These are phyloP conservation scores for Aelia acuminata DNA, from an alignment of 2,888 invertebrate species.

Conservation along the genomic window DNA sequence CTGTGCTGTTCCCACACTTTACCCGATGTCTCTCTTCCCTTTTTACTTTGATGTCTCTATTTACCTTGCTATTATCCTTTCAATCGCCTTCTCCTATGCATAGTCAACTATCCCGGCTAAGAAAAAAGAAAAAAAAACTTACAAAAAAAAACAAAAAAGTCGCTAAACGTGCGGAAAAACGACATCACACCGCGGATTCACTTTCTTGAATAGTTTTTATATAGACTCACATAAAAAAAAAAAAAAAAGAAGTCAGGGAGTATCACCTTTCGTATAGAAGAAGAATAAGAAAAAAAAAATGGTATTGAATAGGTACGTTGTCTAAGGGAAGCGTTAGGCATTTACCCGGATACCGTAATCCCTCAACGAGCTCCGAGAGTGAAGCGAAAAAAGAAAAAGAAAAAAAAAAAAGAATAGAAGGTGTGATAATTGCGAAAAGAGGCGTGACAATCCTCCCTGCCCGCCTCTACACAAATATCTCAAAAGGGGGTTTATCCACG, in stretches of 20 bases:
- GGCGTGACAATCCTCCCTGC: constrained; percentile 56
- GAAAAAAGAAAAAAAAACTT: neutral
- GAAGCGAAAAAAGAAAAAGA: constrained; percentile 4
- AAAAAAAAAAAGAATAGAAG: constrained; percentile 41
- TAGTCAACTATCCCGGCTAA: neutral
- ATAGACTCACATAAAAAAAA: neutral
- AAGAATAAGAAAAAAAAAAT: neutral
- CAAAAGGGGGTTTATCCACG: constrained; percentile 53
- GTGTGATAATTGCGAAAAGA: constrained; percentile 60
- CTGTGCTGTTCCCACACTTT: constrained; percentile 25
- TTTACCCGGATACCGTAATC: constrained; percentile 53
- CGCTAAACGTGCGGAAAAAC: constrained; percentile 41
- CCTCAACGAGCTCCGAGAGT: neutral
- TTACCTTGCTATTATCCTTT: constrained; percentile 22
- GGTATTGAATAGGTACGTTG: constrained; percentile 52
- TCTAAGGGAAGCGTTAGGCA: constrained; percentile 53
- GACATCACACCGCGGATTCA: constrained; percentile 47
- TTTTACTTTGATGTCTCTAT: constrained; percentile 30
- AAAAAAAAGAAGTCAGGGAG: constrained; percentile 5
- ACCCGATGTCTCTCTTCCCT: constrained; percentile 37
- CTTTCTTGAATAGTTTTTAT: constrained; percentile 25
- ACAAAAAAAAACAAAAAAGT: neutral
- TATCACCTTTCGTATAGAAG: neutral
- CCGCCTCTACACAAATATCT: constrained; percentile 42
- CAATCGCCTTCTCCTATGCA: constrained; percentile 32